Percentiles rank a stretch among this genome's conserved stretches.
These are phyloP conservation scores for Vannuccia rotundouncinata DNA, from an alignment of 2,888 invertebrate genomes.

Conservation along the genomic window DNA sequence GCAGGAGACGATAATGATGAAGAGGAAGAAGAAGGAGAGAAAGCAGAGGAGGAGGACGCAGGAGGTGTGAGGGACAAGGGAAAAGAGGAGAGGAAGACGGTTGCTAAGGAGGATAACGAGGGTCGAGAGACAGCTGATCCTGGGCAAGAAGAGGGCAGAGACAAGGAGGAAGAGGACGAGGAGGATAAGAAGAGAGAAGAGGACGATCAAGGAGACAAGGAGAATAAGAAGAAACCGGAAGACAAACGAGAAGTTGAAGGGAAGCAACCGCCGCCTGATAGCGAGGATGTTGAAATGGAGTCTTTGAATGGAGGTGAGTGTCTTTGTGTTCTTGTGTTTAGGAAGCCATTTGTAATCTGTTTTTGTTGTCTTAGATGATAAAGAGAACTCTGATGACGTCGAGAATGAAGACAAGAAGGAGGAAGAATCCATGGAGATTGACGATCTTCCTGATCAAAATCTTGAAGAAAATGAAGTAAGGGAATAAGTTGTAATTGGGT, in stretches of 20 bases:
- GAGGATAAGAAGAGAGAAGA: constrained; percentile 33
- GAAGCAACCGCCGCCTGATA: too few species aligned
- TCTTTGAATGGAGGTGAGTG: constrained; percentile 44
- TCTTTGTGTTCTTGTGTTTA: too few species aligned
- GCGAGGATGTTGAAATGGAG: constrained; percentile 27
- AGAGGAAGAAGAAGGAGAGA: constrained; percentile 37
- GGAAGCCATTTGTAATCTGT: too few species aligned
- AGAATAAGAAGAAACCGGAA: constrained; percentile 9
- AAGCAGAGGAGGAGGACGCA: constrained; percentile 18
- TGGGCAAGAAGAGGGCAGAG: constrained; percentile 51
- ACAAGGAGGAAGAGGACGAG: constrained; percentile 42
- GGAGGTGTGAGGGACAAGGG: constrained; percentile 13
- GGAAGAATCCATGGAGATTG: too few species aligned
- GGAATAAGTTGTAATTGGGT: too few species aligned
- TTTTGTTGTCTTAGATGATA: too few species aligned
- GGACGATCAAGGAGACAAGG: constrained; percentile 16
- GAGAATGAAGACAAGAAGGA: too few species aligned
- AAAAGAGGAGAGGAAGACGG: constrained; percentile 59
- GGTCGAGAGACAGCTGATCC: constrained; percentile 47
- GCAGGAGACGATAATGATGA: constrained; percentile 31
- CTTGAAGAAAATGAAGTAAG: too few species aligned
- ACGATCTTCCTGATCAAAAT: too few species aligned
- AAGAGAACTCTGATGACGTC: too few species aligned
- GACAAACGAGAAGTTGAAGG: constrained; percentile 39
- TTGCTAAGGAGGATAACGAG: constrained; percentile 53